Conservation (phyloP, 2,113 vertebrate genomes). For the Pseudorectes ferrugineus region DNA sequence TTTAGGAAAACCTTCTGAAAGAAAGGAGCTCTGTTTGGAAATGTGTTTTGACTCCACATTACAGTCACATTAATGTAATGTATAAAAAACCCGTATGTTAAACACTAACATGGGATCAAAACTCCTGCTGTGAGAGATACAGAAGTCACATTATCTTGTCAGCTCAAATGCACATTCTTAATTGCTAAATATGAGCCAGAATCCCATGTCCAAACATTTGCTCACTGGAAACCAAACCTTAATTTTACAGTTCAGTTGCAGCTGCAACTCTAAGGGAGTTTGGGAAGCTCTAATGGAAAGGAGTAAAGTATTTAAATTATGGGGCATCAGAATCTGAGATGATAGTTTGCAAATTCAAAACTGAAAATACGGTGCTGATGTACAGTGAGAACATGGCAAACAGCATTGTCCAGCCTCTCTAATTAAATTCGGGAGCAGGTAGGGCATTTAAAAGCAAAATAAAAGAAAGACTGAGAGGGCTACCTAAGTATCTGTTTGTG, state of each 20-base stretch:
- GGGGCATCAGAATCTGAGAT: not conserved
- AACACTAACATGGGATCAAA: slow-evolving; percentile 11
- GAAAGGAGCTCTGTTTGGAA: not conserved
- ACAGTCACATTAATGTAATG: not conserved
- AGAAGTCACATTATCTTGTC: slow-evolving; percentile 40
- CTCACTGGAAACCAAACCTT: not conserved
- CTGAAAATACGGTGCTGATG: not conserved
- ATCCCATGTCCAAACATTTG: slow-evolving; percentile 45
- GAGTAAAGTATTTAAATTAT: not conserved
- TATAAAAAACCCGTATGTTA: not conserved
- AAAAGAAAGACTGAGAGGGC: not conserved
- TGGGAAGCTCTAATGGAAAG: not conserved
- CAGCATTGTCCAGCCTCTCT: not conserved
- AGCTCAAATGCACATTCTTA: slow-evolving; percentile 46
- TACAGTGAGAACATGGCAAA: not conserved
- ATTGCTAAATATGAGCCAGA: slow-evolving; percentile 42
- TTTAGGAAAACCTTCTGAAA: not conserved
- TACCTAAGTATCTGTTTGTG: not conserved
- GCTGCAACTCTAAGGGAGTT: not conserved
- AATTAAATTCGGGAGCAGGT: not conserved
- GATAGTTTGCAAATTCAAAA: not conserved
- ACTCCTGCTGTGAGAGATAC: not conserved
- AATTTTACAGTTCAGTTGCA: slow-evolving; percentile 43
- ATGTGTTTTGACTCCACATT: not conserved
- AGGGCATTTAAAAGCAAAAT: not conserved